A percentile compares a stretch with the other conserved stretches of the same genome.
These are phyloP conservation scores for Drosophila ogumai DNA, from an alignment of 1,140 invertebrate species.

Conservation along the genomic window DNA sequence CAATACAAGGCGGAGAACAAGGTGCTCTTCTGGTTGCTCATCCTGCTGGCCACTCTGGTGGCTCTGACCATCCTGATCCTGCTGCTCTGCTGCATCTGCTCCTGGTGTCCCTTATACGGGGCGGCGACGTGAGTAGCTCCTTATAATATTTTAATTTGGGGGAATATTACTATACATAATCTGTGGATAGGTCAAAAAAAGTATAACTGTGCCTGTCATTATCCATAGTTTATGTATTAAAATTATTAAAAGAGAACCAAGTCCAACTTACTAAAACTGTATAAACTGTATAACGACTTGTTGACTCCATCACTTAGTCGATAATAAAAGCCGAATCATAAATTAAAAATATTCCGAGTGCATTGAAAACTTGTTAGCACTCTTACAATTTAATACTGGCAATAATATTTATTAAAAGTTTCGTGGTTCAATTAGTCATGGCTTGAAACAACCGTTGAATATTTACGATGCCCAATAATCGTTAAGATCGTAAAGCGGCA, in stretches of 20 bases:
- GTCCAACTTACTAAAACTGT: slow-evolving; percentile 1
- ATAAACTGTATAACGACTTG: slow-evolving; percentile 12
- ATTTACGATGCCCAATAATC: slow-evolving; percentile 21
- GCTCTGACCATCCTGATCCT: slow-evolving; percentile 89
- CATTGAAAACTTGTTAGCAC: slow-evolving; percentile 13
- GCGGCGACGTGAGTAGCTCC: slow-evolving; percentile 87
- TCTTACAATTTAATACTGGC: slow-evolving; percentile 2
- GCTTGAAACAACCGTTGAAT: not conserved
- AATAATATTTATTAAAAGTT: slow-evolving; percentile 18
- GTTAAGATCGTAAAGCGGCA: slow-evolving; percentile 3
- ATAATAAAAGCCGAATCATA: slow-evolving; percentile 18
- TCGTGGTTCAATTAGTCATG: slow-evolving; percentile 13
- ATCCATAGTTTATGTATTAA: not conserved
- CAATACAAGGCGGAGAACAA: slow-evolving; percentile 90
- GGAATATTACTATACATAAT: not conserved
- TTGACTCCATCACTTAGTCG: slow-evolving; percentile 58
- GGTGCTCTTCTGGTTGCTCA: slow-evolving; percentile 90
- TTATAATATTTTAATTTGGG: not conserved
- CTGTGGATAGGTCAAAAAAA: not conserved
- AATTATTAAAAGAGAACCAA: not conserved
- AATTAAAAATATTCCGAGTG: slow-evolving; percentile 7
- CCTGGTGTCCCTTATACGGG: slow-evolving; percentile 92
- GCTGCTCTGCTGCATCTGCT: slow-evolving; percentile 92
- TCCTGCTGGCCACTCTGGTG: slow-evolving; percentile 90
- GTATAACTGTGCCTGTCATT: not conserved